Percentiles rank a stretch among this genome's conserved stretches.
These are phyloP conservation scores for Arge pagana DNA, from an alignment of 2,888 invertebrate genomes.

Conservation along the genomic window DNA sequence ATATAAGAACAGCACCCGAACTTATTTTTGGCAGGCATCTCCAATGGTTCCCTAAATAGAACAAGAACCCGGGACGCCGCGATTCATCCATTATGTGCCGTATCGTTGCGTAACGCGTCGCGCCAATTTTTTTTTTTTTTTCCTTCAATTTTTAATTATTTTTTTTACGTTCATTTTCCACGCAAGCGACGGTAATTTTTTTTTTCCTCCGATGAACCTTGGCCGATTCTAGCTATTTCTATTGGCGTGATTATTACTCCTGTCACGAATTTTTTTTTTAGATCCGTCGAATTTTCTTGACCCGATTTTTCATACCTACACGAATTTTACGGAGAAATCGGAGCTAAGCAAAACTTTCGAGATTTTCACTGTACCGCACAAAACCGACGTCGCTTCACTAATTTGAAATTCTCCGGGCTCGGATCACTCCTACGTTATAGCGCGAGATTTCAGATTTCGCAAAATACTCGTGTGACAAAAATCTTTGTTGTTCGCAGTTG, in stretches of 20 bases:
- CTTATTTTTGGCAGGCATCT: conserved; percentile 52
- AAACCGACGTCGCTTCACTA: background rate
- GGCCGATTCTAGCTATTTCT: background rate
- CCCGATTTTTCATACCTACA: background rate
- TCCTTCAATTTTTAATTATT: background rate
- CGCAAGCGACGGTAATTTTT: background rate
- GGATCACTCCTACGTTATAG: too few relatives aligned
- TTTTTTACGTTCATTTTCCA: background rate
- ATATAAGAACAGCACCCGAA: conserved; percentile 53
- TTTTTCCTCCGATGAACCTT: too few relatives aligned
- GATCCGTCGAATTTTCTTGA: background rate
- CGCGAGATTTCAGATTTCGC: too few relatives aligned
- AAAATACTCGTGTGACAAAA: too few relatives aligned
- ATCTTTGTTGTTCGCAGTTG: background rate
- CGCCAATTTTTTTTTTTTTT: background rate
- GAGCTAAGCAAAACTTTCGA: too few relatives aligned
- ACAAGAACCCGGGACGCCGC: conserved; percentile 22
- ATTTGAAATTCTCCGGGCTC: background rate
- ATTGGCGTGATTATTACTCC: background rate
- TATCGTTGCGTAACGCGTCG: conserved; percentile 11
- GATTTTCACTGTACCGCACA: background rate
- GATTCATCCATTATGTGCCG: conserved; percentile 15
- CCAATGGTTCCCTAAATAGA: conserved; percentile 38
- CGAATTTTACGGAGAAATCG: background rate
- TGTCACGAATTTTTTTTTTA: background rate